Base-by-base conservation (phyloP, 2,797 vertebrate genomes). In the Clarias platycephalus region DNA sequence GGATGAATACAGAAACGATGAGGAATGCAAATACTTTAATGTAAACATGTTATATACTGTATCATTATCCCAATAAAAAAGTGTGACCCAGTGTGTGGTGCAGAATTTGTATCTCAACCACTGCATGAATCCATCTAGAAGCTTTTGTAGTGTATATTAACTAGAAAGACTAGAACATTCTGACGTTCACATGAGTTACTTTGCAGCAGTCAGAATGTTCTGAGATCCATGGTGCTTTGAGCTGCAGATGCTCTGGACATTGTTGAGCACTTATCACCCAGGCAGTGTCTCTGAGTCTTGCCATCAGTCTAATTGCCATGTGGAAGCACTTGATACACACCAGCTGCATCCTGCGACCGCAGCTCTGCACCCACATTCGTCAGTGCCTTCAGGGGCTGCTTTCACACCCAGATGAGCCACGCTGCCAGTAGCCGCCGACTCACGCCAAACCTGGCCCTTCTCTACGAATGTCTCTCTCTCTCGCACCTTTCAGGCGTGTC, bases 331-430 rank as follows among this genome's bases (percentile, higher is more conserved):
- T 92, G 92, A 94, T 92, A 90, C 80, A 81, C 85, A 88, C 93
- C 95, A 95, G 94, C 94, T 95, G 94, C 93, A 93, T 93, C 93
- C 92, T 93, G 92, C 88, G 93, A 93, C 93, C 90, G 57, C 83
- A 78, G 40, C 89, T 92, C 87, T 86, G 89, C 91, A 91, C 91
- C 86, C 89, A 87, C 91, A 94, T 94, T 94, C 93, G 92, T 94
- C 92, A 93, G 78, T 89, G 66, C 86, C 89, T 88, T 89, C 57
- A 40, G 79, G 67, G 85, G 82, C 92, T 86, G 87, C 90, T 88
- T 87, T 85, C 71, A 88, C 87, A 86, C 86, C 88, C 83, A 84
- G 75, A 89, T 91, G 90, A 94, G 92, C 90, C 85, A 86, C 83
- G 63, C 87, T 93, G 94, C 91, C 92, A 91, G 81, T 84, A 62